Percentiles rank a stretch among this genome's conserved stretches.
Evolutionary conservation across 2,113 vertebrate species (phyloP).

Genomic region (Scopus umbretta): DNA sequence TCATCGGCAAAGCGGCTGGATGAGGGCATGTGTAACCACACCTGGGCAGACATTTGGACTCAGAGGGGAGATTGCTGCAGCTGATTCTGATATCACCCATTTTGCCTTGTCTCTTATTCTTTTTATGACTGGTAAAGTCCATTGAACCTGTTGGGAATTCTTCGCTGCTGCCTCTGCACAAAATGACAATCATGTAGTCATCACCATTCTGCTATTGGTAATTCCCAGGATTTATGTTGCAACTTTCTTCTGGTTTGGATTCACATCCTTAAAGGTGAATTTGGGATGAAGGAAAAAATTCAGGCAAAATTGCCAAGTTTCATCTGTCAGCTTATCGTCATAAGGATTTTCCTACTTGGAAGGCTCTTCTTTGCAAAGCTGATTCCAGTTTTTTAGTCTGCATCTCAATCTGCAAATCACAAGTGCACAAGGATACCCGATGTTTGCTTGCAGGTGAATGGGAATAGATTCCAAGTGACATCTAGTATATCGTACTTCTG

Average conservation of each 20-base stretch:
- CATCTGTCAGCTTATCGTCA: background rate
- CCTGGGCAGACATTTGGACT: background rate
- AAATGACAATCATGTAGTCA: background rate
- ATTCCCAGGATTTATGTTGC: background rate
- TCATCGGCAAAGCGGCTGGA: background rate
- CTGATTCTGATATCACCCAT: background rate
- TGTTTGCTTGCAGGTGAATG: background rate
- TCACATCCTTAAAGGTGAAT: background rate
- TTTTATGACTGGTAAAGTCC: background rate
- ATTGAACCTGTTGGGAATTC: background rate
- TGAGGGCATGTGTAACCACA: background rate
- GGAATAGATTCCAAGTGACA: background rate
- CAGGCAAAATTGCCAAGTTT: background rate
- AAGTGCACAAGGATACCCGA: background rate
- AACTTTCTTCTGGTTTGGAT: background rate
- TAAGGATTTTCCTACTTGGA: background rate
- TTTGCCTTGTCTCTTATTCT: background rate
- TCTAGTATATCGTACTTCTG: background rate
- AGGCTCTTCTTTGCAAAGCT: background rate
- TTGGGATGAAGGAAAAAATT: background rate
- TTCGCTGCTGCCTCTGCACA: background rate
- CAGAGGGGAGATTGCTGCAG: background rate
- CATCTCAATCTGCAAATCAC: background rate
- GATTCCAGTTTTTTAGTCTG: background rate
- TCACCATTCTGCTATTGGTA: background rate